Base-by-base conservation (phyloP, 2,888 invertebrate species). In the Ecliptopera silaceata region DNA sequence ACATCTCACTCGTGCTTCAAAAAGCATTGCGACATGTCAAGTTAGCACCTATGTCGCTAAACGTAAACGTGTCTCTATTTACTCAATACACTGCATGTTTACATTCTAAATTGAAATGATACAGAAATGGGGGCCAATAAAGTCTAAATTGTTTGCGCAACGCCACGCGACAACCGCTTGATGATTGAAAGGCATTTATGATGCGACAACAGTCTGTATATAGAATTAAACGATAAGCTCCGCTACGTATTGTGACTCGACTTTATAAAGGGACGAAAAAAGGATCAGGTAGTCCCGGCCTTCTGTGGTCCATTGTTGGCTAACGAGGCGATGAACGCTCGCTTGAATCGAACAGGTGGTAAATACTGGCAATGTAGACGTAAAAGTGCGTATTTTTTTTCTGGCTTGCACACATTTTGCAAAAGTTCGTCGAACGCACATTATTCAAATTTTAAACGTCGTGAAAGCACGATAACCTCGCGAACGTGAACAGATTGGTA, bases 401-500 rank as follows among this genome's bases (percentile, higher is more conserved):
- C n/a, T n/a, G n/a, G n/a, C n/a, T n/a, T n/a, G n/a, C n/a, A n/a
- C n/a, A n/a, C 34, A 74, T 82, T 84, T 84, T 82, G 87, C 87
- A 79, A 77, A 73, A 83, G 86, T 89, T 87, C 86, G 85, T 77
- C 78, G 87, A 81, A 86, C 86, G 83, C 76, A 69, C 77, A 84
- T 83, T 88, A 88, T 87, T 87, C 84, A 84, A 89, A 90, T 89
- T 87, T 87, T 86, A 79, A 80, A 75, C 72, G 80, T 84, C 85
- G 86, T 85, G 87, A 90, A 89, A 90, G 88, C 79, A 80, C 82
- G 84, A 84, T 88, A 88, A 86, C 84, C 85, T 80, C 82, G 78
- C 73, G 69, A 64, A 87, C 88, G 87, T 86, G 89, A 59, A 71
- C 72, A 41, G 88, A 80, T 73, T 82, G 82, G 86, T 84, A 82